Evolutionary conservation across 2,113 vertebrate genomes (phyloP), one percentile per base, ranked within the genome.

Genomic region (Salvelinus sp.): DNA sequence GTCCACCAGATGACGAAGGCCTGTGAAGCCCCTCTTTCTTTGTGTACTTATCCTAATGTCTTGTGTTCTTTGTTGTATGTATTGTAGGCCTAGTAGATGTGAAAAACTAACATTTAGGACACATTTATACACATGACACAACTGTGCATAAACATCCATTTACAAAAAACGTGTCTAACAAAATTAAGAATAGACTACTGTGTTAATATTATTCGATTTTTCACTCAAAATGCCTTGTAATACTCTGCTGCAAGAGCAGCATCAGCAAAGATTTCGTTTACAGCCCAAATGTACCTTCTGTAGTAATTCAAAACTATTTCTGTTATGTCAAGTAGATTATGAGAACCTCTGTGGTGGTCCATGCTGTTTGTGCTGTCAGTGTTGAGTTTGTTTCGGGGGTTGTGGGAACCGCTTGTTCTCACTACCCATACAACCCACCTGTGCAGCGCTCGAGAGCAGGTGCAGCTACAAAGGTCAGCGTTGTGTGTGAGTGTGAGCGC

Each of bases 371-470:
- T 44, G 25, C 50, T 79, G 60, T 63, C 6, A n/a, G 25, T 69
- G 44, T 20, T 25, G 47, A 57, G 64, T 33, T 66, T 22, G 54
- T 27, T 10, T 54, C 22, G n/a, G 28, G 28, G 18, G 27, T 72
- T 76, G 79, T 84, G 85, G 82, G 79, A 87, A 84, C 69, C 75
- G 28, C 64, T 58, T 44, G 50, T 70, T 80, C 71, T 86, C 79
- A 78, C 75, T 77, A 73, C 66, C 6, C 73, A 33, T 23, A 68
- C 28, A 44, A 63, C 48, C 58, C 91, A 93, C 89, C 85, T 91
- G 92, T 87, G 85, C 81, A 18, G 33, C 22, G 18, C 73, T 57
- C 23, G 30, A 62, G 60, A 78, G 89, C 87, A 89, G 84, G 80
- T 81, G 88, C 80, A 84, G 76, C 79, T 73, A 64, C 75, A 81